Conservation (phyloP, 2,113 vertebrate genomes). For the Carettochelys insculpta region DNA sequence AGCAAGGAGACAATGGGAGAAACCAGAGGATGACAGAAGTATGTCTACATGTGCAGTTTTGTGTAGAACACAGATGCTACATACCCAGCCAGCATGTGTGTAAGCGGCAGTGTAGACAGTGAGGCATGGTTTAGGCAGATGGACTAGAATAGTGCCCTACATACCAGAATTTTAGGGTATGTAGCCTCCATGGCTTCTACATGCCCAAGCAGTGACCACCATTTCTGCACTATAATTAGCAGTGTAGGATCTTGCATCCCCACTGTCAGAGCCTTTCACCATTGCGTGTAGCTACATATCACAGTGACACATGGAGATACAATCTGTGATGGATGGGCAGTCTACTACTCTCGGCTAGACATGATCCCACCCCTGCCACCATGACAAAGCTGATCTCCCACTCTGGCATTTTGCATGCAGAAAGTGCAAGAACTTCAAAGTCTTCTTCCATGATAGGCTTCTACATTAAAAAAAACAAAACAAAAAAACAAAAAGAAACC, state of each 20-base stretch:
- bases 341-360: too few species aligned
- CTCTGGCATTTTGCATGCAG: too few species aligned
- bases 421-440: too few species aligned
- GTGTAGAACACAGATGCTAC: background rate
- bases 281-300: background rate
- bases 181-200: background rate
- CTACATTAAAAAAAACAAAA: too few species aligned
- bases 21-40: background rate
- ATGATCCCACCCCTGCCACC: too few species aligned
- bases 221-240: background rate
- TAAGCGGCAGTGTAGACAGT: background rate
- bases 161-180: background rate
- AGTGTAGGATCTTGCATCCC: background rate
- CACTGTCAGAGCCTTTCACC: too few species aligned
- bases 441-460: too few species aligned
- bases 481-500: too few species aligned
- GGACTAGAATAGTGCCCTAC: background rate
- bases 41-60: background rate
- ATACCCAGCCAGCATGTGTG: background rate
- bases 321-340: too few species aligned
- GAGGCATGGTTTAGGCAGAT: background rate
- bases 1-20: background rate
- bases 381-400: too few species aligned
- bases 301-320: too few species aligned
- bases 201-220: background rate